Percentiles rank a stretch among this genome's conserved stretches.
phyloP scores from a whole-genome alignment of 2,888 invertebrate genomes.

The Drosophila aldrichi region DNA sequence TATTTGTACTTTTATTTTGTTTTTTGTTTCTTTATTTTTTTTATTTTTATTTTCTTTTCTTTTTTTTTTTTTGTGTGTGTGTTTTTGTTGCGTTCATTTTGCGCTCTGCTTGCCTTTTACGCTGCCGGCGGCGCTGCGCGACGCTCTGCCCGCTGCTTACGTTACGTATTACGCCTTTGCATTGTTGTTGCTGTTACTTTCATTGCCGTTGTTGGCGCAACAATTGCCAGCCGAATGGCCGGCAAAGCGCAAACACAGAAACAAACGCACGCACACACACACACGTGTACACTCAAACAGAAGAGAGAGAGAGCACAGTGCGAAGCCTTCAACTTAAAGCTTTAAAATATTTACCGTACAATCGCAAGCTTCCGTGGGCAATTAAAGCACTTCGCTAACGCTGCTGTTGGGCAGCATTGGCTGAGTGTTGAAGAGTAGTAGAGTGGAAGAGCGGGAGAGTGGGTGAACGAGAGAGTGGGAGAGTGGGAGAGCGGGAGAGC shows the following conservation, averaged over 20 bases:
- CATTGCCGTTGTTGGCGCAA: slow-evolving; percentile 55
- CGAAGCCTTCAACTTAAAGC: slow-evolving; percentile 46
- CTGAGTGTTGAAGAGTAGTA: not conserved
- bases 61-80: not conserved
- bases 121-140: slow-evolving; percentile 7
- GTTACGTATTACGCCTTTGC: slow-evolving; percentile 51
- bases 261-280: slow-evolving; percentile 7
- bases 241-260: slow-evolving; percentile 14
- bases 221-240: slow-evolving; percentile 60
- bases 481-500: not conserved
- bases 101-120: slow-evolving; percentile 18
- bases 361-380: slow-evolving; percentile 36
- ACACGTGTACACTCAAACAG: not conserved
- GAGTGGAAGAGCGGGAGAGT: not conserved
- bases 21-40: slow-evolving; percentile 11
- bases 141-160: slow-evolving; percentile 13
- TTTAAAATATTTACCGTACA: slow-evolving; percentile 43
- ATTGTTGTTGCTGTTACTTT: slow-evolving; percentile 33
- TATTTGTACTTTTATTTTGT: not conserved
- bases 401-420: slow-evolving; percentile 4
- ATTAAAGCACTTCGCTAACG: slow-evolving; percentile 42
- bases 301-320: slow-evolving; percentile 11
- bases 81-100: slow-evolving; percentile 9
- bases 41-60: not conserved
- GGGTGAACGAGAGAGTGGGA: not conserved